Evolutionary conservation across 1,140 invertebrate genomes (phyloP), one percentile per base, ranked within the genome.

Genomic region (Helicoverpa armigera): DNA sequence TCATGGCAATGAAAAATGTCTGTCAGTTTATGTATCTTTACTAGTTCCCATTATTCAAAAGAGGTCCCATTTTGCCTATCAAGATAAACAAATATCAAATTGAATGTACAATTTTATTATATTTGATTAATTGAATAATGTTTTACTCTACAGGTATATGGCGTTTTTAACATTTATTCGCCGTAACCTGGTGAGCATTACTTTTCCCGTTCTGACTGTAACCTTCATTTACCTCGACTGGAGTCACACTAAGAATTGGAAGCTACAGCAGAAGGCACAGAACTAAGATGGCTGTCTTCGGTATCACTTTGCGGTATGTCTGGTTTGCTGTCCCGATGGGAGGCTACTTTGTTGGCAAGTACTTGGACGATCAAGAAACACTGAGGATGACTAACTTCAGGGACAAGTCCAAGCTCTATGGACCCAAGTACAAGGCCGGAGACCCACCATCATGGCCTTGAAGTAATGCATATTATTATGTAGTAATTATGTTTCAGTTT

Each of bases 381-480:
- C 91, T 96, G 54, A 96, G 97, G 56, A 96, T 98, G 96, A 96
- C 95, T 0, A 91, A 91, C 50, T 98, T 97, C 90, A 95, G 97
- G 80, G 98, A 98, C 87, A 98, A 97, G 90, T 97, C 97, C 87
- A 96, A 96, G 31, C 91, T 98, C 5, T 98, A 96, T 91, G 97
- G 97, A 14, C 95, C 96, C 79, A 92, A 91, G 65, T 91, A 96
- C 0, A 96, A 96, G 84, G 96, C 96, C 82, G 97, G 96, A 11
- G 96, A 97, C 85, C 87, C 92, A 82, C 97, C 97, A 78, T 96
- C 97, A 51, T 98, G 97, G 97, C 96, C 96, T 73, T 96, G 83
- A 95, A 79, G 54, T 13, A 23, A 51, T 73, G 60, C 53, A 78
- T 65, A n/a, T n/a, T n/a, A n/a, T n/a, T n/a, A 61, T 72, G 31